These are phyloP conservation scores for Sebastes cheni DNA, from an alignment of 2,797 vertebrate species.

Conservation along the genomic window DNA sequence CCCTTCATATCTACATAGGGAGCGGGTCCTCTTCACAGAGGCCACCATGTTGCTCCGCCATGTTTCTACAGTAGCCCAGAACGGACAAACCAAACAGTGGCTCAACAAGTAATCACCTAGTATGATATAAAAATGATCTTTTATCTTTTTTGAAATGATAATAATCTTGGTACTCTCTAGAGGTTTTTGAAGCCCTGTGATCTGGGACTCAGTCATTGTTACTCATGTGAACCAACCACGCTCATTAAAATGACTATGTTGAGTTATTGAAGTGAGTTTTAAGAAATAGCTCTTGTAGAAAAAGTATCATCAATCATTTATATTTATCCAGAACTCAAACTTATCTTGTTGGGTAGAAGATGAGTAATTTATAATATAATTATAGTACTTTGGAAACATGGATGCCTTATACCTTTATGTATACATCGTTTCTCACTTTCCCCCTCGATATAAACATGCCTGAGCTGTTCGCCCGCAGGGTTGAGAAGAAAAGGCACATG, in stretches of 20 bases:
- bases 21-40: too few relatives aligned
- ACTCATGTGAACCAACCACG: neutral
- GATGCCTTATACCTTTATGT: conserved; percentile 7
- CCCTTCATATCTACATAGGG: neutral
- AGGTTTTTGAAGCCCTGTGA: neutral
- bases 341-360: neutral
- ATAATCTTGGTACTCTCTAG: neutral
- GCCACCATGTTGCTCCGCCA: too few relatives aligned
- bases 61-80: too few relatives aligned
- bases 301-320: neutral
- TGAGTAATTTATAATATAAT: conserved; percentile 25
- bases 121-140: neutral
- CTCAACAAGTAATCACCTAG: neutral
- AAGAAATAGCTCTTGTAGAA: neutral
- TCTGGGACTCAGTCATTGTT: neutral
- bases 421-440: conserved; percentile 9
- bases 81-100: too few relatives aligned
- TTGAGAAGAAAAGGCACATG: neutral
- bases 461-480: conserved; percentile 19
- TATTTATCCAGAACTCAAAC: neutral
- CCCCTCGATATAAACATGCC: conserved; percentile 17
- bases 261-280: neutral
- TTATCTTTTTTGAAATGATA: neutral
- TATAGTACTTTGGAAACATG: conserved; percentile 18
- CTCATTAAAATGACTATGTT: neutral